A percentile compares a stretch with the other conserved stretches of the same genome.
These are phyloP conservation scores for Muscicapa comitata DNA, from an alignment of 2,797 vertebrate genomes.

Conservation along the genomic window DNA sequence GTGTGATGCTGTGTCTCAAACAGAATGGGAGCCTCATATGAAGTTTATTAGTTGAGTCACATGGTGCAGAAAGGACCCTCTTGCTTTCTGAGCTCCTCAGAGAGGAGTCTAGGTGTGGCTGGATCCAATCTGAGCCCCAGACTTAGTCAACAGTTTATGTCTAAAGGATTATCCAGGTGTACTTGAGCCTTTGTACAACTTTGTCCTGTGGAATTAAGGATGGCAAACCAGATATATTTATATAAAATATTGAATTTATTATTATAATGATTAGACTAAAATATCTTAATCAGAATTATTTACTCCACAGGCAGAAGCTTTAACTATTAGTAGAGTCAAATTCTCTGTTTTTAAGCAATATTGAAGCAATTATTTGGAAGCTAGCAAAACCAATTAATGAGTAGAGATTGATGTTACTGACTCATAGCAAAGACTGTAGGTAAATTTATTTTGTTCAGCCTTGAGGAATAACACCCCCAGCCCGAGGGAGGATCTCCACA, in stretches of 20 bases:
- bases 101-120: neutral
- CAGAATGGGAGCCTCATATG: neutral
- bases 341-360: neutral
- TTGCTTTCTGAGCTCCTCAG: neutral
- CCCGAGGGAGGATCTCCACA: neutral
- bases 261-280: neutral
- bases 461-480: neutral
- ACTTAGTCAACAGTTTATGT: neutral
- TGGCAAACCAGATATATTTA: neutral
- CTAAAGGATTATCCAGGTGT: neutral
- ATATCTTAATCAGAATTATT: neutral
- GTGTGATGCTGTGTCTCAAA: neutral
- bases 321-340: neutral
- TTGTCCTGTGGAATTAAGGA: neutral
- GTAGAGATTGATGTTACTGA: neutral
- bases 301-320: neutral
- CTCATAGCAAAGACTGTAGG: neutral
- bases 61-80: neutral
- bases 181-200: neutral
- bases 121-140: neutral
- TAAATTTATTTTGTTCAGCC: neutral
- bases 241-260: neutral
- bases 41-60: neutral
- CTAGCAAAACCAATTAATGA: neutral
- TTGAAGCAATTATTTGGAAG: neutral